A percentile compares a stretch with the other conserved stretches of the same genome.
phyloP scores from a whole-genome alignment of 2,888 invertebrate species.

The Aphrophora alni region DNA sequence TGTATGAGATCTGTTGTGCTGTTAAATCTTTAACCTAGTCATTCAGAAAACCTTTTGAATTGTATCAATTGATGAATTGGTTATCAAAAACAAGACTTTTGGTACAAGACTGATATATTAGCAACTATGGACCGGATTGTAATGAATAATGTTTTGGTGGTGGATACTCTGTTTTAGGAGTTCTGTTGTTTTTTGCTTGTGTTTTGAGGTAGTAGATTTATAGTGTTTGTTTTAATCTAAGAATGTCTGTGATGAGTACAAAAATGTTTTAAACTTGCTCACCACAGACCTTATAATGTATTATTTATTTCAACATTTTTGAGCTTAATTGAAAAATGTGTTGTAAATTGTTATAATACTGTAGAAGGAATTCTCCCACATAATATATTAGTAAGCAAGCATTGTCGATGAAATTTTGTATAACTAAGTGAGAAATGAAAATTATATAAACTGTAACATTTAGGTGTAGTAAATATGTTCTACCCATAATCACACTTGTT shows the following conservation, averaged over 20 bases:
- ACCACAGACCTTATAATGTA: too few relatives aligned
- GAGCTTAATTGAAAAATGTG: too few relatives aligned
- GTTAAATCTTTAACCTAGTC: neutral
- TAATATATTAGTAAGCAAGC: too few relatives aligned
- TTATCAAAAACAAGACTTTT: neutral
- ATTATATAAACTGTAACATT: too few relatives aligned
- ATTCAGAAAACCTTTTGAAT: neutral
- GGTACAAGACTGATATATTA: neutral
- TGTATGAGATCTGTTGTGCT: too few relatives aligned
- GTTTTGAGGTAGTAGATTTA: neutral
- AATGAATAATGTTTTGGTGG: neutral
- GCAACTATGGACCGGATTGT: neutral
- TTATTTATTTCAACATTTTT: too few relatives aligned
- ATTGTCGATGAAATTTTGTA: too few relatives aligned
- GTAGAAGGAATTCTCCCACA: too few relatives aligned
- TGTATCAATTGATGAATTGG: neutral
- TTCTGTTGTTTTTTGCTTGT: neutral
- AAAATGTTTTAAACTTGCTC: neutral
- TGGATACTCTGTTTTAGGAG: constrained; percentile 2
- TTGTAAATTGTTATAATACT: too few relatives aligned
- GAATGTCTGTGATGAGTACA: neutral
- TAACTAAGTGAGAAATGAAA: too few relatives aligned
- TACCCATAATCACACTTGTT: too few relatives aligned
- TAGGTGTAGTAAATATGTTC: too few relatives aligned
- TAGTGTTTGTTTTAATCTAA: neutral